Evolutionary conservation across 2,797 vertebrate species (phyloP).

Genomic region (Falco biarmicus): DNA sequence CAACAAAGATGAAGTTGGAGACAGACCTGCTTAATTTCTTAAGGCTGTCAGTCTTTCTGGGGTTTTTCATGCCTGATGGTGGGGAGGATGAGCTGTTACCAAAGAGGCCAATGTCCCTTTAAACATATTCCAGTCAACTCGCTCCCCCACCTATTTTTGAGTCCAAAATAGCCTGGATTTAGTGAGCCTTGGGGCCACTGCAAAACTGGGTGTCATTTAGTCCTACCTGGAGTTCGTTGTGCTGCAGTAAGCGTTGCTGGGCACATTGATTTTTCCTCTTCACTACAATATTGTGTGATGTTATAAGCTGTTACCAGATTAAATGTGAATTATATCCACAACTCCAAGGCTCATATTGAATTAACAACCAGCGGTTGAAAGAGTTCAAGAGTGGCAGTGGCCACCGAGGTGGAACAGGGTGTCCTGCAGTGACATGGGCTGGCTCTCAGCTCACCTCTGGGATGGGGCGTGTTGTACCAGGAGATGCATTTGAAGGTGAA

Average conservation of each 20-base stretch:
- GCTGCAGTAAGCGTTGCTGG: neutral
- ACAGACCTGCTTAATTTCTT: neutral
- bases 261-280: neutral
- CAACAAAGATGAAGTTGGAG: neutral
- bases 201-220: neutral
- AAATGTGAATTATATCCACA: conserved; percentile 8
- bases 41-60: neutral
- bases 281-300: neutral
- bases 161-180: neutral
- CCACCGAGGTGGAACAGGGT: neutral
- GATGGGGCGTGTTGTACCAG: rapidly evolving
- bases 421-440: neutral
- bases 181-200: neutral
- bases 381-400: neutral
- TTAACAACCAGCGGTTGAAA: neutral
- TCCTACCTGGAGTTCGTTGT: neutral
- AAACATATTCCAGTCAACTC: neutral
- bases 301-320: neutral
- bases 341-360: neutral
- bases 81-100: neutral
- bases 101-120: neutral
- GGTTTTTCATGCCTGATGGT: neutral
- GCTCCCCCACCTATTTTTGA: neutral
- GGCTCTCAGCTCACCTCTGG: neutral
- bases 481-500: neutral